Conservation (phyloP, 2,113 vertebrate species). For the Lepidothrix coronata region DNA sequence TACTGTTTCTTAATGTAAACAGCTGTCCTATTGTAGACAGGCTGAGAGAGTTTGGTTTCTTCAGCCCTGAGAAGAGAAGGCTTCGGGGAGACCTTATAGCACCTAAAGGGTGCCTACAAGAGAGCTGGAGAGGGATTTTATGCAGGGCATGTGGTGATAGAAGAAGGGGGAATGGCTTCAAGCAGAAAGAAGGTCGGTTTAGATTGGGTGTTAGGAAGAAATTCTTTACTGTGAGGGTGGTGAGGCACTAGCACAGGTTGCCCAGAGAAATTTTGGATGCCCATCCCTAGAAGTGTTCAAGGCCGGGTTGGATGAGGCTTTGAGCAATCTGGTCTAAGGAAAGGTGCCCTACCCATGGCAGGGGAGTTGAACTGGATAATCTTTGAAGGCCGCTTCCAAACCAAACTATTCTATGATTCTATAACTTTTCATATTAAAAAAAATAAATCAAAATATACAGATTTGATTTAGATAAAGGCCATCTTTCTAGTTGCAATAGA, state of each 20-base stretch:
- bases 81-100: not conserved
- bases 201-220: not conserved
- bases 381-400: not conserved
- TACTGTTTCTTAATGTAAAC: not conserved
- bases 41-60: not conserved
- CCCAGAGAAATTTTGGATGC: not conserved
- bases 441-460: not conserved
- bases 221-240: not conserved
- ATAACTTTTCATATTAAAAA: not conserved
- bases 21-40: not conserved
- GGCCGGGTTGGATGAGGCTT: not conserved
- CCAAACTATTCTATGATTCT: not conserved
- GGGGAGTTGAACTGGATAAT: not conserved
- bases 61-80: not conserved
- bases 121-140: not conserved
- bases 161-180: not conserved
- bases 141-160: not conserved
- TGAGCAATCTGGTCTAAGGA: not conserved
- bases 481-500: not conserved
- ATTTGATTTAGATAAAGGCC: rapidly evolving
- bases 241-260: not conserved
- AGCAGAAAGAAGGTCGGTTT: not conserved
- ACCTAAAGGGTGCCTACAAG: not conserved
- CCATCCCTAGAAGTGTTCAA: not conserved
- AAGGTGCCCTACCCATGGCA: not conserved